Conservation (phyloP, 2,113 vertebrate species). For the Neogale vison region DNA sequence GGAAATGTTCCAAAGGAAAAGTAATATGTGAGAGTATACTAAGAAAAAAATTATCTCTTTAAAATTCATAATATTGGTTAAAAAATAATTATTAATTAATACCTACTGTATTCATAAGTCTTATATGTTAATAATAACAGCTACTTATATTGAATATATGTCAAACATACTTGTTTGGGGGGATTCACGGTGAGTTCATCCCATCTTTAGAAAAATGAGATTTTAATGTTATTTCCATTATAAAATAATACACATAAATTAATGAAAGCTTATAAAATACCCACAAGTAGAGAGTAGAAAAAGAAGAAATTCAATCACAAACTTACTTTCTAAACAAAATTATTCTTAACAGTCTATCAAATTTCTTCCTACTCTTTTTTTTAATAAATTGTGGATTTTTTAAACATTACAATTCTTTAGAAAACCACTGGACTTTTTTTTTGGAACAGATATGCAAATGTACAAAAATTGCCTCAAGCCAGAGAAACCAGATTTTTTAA, state of each 20-base stretch:
- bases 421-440: not conserved
- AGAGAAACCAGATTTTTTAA: slow-evolving; percentile 46
- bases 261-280: not conserved
- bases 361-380: not conserved
- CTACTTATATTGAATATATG: not conserved
- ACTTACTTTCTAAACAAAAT: not conserved
- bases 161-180: not conserved
- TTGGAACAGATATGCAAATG: not conserved
- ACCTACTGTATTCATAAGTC: not conserved
- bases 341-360: slow-evolving; percentile 26
- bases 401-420: slow-evolving; percentile 23
- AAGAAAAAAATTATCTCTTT: not conserved
- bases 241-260: slow-evolving; percentile 21
- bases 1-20: not conserved
- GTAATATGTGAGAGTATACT: not conserved
- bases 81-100: not conserved
- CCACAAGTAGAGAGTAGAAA: not conserved
- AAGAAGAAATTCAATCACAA: slow-evolving; percentile 28
- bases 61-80: not conserved
- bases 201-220: slow-evolving; percentile 1
- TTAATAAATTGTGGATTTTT: slow-evolving; percentile 3
- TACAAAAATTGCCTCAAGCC: slow-evolving; percentile 13
- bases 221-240: not conserved
- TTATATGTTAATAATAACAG: not conserved
- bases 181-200: not conserved